A percentile compares a stretch with the other conserved stretches of the same genome.
These are phyloP conservation scores for Cecidostiba fungosa DNA, from an alignment of 2,888 invertebrate genomes.

Conservation along the genomic window DNA sequence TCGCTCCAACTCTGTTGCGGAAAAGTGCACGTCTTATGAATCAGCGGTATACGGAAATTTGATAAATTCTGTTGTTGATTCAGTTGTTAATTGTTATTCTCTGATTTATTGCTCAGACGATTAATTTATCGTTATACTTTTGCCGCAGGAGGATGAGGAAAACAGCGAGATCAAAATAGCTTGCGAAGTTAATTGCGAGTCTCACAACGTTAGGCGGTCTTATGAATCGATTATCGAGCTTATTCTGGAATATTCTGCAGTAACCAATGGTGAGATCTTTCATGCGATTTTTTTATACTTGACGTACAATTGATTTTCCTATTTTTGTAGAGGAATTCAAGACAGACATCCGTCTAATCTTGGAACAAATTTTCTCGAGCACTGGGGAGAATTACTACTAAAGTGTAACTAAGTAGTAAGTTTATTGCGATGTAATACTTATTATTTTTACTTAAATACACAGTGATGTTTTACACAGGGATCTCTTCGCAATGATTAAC, in stretches of 20 bases:
- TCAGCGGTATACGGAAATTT: background rate
- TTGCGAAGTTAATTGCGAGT: background rate
- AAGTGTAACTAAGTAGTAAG: constrained; percentile 26
- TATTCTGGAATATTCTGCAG: constrained; percentile 15
- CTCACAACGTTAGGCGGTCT: constrained; percentile 63
- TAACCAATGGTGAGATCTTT: constrained; percentile 41
- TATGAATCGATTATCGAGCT: constrained; percentile 25
- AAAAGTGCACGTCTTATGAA: background rate
- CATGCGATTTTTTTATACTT: background rate
- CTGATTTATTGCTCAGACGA: background rate
- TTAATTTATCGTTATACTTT: background rate
- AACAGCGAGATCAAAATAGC: background rate
- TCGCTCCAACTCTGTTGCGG: background rate
- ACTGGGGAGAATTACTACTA: background rate
- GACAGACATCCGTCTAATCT: constrained; percentile 21
- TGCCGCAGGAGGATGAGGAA: background rate
- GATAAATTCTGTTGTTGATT: background rate
- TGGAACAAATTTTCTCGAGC: constrained; percentile 33
- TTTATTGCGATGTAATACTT: constrained; percentile 44
- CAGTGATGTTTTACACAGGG: constrained; percentile 20
- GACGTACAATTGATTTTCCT: background rate
- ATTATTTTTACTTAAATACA: constrained; percentile 13
- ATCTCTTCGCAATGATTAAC: background rate
- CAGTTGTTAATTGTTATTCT: background rate
- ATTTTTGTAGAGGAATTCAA: constrained; percentile 25